A percentile compares a stretch with the other conserved stretches of the same genome.
phyloP scores from a whole-genome alignment of 92 coral and sea anemone species.

The Pocillopora meandrina region DNA sequence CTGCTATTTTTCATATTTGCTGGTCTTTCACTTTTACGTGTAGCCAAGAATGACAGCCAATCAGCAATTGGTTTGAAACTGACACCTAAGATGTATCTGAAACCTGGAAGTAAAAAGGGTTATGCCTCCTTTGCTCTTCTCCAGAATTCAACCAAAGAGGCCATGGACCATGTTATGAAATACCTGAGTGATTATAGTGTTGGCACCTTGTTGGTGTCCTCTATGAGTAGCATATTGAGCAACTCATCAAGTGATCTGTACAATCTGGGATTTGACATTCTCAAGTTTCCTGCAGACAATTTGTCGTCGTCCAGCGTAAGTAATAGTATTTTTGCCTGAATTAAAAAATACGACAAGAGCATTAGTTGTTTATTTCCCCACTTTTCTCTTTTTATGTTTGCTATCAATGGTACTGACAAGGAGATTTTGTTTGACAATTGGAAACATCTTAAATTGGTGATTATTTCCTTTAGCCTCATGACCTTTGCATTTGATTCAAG shows the following conservation, averaged over 20 bases:
- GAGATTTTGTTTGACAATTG: no score
- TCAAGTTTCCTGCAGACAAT: conserved; percentile 60
- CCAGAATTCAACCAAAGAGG: conserved; percentile 66
- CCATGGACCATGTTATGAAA: conserved; percentile 49
- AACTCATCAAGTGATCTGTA: conserved; percentile 32
- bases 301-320: conserved; percentile 32
- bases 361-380: no score
- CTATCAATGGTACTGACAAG: no score
- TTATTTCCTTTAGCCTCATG: no score
- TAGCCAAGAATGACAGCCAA: conserved; percentile 6
- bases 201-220: conserved; percentile 50
- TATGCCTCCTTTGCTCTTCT: conserved; percentile 70
- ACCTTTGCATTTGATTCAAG: no score
- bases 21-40: conserved; percentile 60
- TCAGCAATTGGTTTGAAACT: conserved; percentile 23
- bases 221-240: conserved; percentile 59
- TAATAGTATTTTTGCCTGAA: neutral
- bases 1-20: conserved; percentile 70
- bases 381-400: no score
- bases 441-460: no score
- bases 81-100: conserved; percentile 65
- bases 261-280: conserved; percentile 66
- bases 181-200: conserved; percentile 66
- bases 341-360: no score
- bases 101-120: conserved; percentile 64